Evolutionary conservation across 2,113 vertebrate genomes (phyloP).

Genomic region (Dermatemys mawii): DNA sequence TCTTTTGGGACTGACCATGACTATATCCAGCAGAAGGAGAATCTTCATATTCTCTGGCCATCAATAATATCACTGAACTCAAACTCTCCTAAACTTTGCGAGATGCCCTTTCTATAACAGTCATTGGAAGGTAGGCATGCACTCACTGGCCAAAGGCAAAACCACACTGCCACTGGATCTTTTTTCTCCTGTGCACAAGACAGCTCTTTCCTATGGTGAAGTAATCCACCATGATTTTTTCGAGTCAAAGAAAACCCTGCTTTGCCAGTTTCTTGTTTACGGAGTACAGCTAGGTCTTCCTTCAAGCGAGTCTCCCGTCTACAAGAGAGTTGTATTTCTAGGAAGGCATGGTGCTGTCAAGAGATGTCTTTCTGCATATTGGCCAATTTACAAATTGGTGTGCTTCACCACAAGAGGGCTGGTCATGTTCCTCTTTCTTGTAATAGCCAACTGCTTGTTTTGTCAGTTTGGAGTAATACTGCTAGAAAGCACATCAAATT

Average conservation of each 20-base stretch:
- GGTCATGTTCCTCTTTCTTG: background rate
- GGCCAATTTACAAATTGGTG: background rate
- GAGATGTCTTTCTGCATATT: background rate
- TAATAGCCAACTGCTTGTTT: background rate
- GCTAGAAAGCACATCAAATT: background rate
- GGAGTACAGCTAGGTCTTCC: background rate
- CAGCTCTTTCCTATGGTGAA: background rate
- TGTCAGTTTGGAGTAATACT: slow-evolving; percentile 30
- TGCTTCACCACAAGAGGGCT: background rate
- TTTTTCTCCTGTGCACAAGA: background rate
- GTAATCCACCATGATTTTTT: background rate
- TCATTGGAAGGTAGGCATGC: background rate
- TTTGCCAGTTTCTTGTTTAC: background rate
- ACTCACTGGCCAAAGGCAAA: background rate
- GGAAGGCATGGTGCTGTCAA: background rate
- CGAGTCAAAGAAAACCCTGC: background rate
- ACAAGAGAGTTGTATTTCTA: too few relatives aligned
- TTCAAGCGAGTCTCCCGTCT: background rate
- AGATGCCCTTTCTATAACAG: background rate
- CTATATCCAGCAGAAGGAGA: background rate
- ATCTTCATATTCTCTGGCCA: background rate
- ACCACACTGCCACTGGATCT: background rate
- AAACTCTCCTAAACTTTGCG: background rate
- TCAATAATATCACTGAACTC: background rate
- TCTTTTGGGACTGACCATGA: background rate